Percentiles rank a stretch among this genome's conserved stretches.
Evolutionary conservation across 2,888 invertebrate genomes (phyloP).

Genomic region (Tachina lurida): DNA sequence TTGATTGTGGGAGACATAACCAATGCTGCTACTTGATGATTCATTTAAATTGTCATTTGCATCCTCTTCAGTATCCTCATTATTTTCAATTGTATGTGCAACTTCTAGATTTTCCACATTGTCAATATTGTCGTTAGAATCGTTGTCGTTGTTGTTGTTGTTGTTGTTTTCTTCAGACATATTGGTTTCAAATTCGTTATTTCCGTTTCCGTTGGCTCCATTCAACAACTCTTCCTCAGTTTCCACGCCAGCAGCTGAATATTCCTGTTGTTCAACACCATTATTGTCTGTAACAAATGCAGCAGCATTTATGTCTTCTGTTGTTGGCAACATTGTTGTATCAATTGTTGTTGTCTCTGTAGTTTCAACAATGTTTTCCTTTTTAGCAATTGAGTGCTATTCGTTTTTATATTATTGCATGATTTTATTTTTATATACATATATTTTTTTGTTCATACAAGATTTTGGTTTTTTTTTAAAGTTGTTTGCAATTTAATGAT

Average conservation of each 20-base stretch:
- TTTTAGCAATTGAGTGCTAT: conserved; percentile 58
- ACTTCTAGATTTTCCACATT: conserved; percentile 58
- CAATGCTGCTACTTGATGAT: conserved; percentile 66
- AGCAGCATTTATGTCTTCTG: conserved; percentile 69
- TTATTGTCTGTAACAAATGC: conserved; percentile 74
- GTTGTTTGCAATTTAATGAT: conserved; percentile 55
- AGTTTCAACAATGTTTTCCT: conserved; percentile 66
- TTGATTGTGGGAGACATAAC: conserved; percentile 7
- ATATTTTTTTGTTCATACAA: conserved; percentile 22
- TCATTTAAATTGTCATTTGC: conserved; percentile 77
- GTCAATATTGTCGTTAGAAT: conserved; percentile 61
- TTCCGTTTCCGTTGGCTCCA: conserved; percentile 73
- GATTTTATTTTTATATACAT: conserved; percentile 39
- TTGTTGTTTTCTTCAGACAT: conserved; percentile 73
- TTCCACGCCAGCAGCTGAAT: conserved; percentile 19
- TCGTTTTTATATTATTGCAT: conserved; percentile 71
- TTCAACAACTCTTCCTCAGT: conserved; percentile 65
- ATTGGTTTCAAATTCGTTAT: conserved; percentile 76
- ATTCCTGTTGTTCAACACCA: conserved; percentile 67
- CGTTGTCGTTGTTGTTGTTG: conserved; percentile 26
- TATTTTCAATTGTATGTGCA: conserved; percentile 74
- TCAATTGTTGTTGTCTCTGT: conserved; percentile 46
- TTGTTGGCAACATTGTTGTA: conserved; percentile 72
- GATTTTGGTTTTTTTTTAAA: conserved; percentile 14
- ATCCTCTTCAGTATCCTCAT: conserved; percentile 78